phyloP scores from a whole-genome alignment of 1,140 invertebrate genomes.

The Nymphalis io region DNA sequence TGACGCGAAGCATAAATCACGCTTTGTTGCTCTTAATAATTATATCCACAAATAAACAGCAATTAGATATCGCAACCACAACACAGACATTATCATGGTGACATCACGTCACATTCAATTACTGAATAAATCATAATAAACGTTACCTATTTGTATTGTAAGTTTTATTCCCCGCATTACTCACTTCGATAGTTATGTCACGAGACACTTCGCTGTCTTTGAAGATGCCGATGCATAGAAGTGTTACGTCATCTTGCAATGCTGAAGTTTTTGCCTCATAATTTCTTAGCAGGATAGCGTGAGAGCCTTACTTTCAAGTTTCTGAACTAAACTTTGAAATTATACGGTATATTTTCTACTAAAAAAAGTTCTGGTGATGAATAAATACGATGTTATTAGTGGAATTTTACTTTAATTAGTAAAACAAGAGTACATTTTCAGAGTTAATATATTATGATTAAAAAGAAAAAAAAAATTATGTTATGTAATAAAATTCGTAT shows the following conservation, averaged over 20 bases:
- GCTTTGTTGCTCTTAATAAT: conserved; percentile 26
- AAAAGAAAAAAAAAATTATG: too few species aligned
- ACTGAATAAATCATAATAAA: conserved; percentile 48
- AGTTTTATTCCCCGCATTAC: conserved; percentile 39
- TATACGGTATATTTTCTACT: too few species aligned
- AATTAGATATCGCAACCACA: conserved; percentile 35
- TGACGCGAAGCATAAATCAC: conserved; percentile 25
- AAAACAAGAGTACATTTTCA: too few species aligned
- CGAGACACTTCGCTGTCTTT: conserved; percentile 38
- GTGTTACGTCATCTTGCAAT: conserved; percentile 28
- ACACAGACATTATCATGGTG: conserved; percentile 39
- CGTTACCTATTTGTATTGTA: conserved; percentile 24
- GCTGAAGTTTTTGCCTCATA: too few species aligned
- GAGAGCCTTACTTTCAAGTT: too few species aligned
- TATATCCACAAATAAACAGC: conserved; percentile 40
- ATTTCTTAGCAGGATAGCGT: too few species aligned
- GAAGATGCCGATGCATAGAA: conserved; percentile 34
- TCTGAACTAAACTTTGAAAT: not conserved
- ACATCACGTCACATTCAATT: conserved; percentile 44
- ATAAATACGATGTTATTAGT: too few species aligned
- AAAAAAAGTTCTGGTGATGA: too few species aligned
- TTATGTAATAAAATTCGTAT: too few species aligned
- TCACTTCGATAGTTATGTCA: conserved; percentile 49
- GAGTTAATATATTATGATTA: too few species aligned
- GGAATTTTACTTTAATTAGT: too few species aligned